Base-by-base conservation (phyloP, 30 jellyfish, hydroid and myxozoan genomes). In the Phacellophora camtschatica region DNA sequence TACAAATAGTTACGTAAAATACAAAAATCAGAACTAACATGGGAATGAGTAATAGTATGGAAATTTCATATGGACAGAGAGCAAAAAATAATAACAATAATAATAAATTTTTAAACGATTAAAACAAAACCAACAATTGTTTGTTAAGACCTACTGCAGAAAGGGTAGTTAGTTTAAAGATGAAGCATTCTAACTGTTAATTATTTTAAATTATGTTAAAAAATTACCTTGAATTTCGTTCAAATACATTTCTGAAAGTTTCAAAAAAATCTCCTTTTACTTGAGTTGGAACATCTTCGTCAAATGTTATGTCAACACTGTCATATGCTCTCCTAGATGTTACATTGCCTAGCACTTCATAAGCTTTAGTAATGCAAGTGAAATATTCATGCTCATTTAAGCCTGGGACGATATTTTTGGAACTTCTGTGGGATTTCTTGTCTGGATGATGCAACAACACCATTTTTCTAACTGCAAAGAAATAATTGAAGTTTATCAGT, bases 401-500 rank as follows among this genome's bases (percentile, higher is more conserved):
- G 22, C 91, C 99, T 53, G 88, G 94, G 6, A 85, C 87, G 12
- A 85, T 76, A 67, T 18, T 48, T 19, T 31, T 25, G 34, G 23
- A 50, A 20, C 43, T 71, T 29, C 78, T 73, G 39, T 35, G 49
- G 20, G 48, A 24, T 71, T 88, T 87, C 82, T 88, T 94, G 76
- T 94, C 99, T 3, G 99, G 99, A 54, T 94, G 99, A 71, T 82
- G 88, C 68, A 50, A 78, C 25, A 94, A 75, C 28, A 87, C 96
- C 84, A 57, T 88, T 42, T 77, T 87, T 53, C 99, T 90, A 59
- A 82, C 99, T 94, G 61, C 1, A 83, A 74, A 0, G 19, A 28
- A 23, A 0, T 16, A 51, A 36, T 4, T 5, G n/a, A n/a, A n/a
- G n/a, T n/a, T n/a, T n/a, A n/a, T n/a, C n/a, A n/a, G n/a, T n/a